Evolutionary conservation across 2,797 vertebrate genomes (phyloP), one percentile per base, ranked within the genome.

Genomic region (Parambassis ranga): DNA sequence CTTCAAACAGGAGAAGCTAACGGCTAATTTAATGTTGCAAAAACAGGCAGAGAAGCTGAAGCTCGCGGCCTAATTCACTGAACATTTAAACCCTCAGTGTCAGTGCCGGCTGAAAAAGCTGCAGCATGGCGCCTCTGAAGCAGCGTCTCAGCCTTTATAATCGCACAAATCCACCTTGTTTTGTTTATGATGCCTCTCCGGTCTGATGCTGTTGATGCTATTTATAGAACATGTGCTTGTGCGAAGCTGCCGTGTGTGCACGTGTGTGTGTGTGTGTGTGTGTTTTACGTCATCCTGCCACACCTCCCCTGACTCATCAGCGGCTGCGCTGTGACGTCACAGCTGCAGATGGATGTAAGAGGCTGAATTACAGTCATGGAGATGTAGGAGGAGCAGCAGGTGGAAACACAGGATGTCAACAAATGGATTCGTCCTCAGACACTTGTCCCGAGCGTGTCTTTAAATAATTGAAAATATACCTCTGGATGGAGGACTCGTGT

Each of bases 161-260:
- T 19, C 4, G 43, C n/a, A 1, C 51, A 31, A 46, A 60, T 51
- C 48, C 13, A 27, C 4, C 23, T 32, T 5, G 33, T n/a, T 59
- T 30, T 51, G 15, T 83, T 71, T 58, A 30, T 37, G 44, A 7
- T 46, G 59, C 4, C 28, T 67, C 44, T 65, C 33, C 49, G 26
- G 43, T 24, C 38, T 55, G 49, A 64, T 5, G 28, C 38, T 0
- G 3, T 30, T 24, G 14, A 79, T n/a, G n/a, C 61, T 89, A 80
- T 88, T 85, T 79, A 65, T 85, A 87, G 67, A 24, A 27, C 7
- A 1, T 24, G 20, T 37, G 35, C 37, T 63, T 24, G 10, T 57
- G 24, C 61, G 44, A 37, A 30, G 47, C 55, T 20, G 28, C 50
- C 33, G 22, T 15, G 22, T 22, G 10, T 43, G 51, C 31, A 7